These are phyloP conservation scores for Cranoglanis bouderius DNA, from an alignment of 2,113 vertebrate species.

Conservation along the genomic window DNA sequence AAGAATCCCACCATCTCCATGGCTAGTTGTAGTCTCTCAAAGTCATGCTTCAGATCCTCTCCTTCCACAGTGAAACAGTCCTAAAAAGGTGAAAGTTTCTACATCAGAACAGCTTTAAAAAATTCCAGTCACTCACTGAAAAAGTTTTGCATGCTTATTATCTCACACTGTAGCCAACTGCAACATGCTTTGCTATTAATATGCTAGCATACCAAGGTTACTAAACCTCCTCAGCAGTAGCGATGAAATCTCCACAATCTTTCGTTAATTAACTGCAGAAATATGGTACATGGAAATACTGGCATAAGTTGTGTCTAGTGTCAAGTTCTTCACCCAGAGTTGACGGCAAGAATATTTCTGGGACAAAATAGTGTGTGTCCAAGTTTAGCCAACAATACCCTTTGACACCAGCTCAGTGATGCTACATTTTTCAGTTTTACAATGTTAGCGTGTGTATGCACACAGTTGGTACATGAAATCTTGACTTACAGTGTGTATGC, in stretches of 20 bases:
- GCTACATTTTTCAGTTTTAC: background rate
- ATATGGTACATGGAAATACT: background rate
- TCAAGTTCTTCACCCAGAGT: background rate
- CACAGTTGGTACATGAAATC: background rate
- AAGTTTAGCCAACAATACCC: background rate
- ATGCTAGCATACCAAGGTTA: background rate
- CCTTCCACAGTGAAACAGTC: constrained; percentile 93
- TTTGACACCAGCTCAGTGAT: background rate
- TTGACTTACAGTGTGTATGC: background rate
- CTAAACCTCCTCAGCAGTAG: background rate
- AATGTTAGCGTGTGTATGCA: background rate
- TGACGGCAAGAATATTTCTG: background rate
- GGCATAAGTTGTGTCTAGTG: background rate
- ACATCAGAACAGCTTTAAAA: background rate
- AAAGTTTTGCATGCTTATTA: background rate
- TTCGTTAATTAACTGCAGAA: background rate
- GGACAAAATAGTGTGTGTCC: background rate
- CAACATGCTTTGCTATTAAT: background rate
- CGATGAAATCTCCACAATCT: background rate
- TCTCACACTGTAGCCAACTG: background rate
- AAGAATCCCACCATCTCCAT: constrained; percentile 99
- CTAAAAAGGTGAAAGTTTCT: constrained; percentile 64
- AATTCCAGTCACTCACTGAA: background rate
- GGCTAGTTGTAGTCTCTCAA: constrained; percentile 92
- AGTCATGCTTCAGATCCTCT: constrained; percentile 97